phyloP scores from a whole-genome alignment of 2,797 vertebrate genomes.

The Argya squamiceps region DNA sequence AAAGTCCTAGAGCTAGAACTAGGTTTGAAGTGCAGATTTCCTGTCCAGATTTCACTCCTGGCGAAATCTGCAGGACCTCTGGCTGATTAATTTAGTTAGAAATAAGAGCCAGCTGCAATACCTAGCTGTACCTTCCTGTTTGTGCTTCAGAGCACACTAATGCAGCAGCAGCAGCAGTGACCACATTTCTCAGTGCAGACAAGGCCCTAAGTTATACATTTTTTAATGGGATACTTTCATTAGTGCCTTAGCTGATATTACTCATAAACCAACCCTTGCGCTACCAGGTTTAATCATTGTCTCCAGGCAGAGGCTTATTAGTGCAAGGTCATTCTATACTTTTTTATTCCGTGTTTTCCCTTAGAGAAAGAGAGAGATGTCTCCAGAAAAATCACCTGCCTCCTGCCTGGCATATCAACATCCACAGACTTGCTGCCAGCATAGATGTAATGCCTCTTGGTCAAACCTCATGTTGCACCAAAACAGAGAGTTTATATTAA shows the following conservation, averaged over 20 bases:
- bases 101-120: not conserved
- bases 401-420: constrained; percentile 65
- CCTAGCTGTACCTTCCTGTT: not conserved
- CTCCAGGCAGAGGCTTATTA: constrained; percentile 68
- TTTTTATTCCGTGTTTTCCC: constrained; percentile 55
- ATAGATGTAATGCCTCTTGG: constrained; percentile 36
- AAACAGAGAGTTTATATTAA: constrained; percentile 41
- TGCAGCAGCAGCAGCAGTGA: not conserved
- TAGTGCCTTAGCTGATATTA: constrained; percentile 56
- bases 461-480: constrained; percentile 32
- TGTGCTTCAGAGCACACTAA: constrained; percentile 14
- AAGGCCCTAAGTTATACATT: constrained; percentile 50
- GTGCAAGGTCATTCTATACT: constrained; percentile 58
- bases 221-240: constrained; percentile 68
- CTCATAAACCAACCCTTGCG: constrained; percentile 51
- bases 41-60: not conserved
- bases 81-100: not conserved
- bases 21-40: not conserved
- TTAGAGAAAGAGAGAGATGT: constrained; percentile 31
- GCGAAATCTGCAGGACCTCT: not conserved
- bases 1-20: not conserved
- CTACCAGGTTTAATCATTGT: constrained; percentile 64
- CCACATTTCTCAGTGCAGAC: constrained; percentile 32
- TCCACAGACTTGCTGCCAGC: constrained; percentile 62
- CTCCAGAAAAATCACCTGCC: constrained; percentile 50